Conservation (phyloP, 2,797 vertebrate species). For the Euthynnus affinis region DNA sequence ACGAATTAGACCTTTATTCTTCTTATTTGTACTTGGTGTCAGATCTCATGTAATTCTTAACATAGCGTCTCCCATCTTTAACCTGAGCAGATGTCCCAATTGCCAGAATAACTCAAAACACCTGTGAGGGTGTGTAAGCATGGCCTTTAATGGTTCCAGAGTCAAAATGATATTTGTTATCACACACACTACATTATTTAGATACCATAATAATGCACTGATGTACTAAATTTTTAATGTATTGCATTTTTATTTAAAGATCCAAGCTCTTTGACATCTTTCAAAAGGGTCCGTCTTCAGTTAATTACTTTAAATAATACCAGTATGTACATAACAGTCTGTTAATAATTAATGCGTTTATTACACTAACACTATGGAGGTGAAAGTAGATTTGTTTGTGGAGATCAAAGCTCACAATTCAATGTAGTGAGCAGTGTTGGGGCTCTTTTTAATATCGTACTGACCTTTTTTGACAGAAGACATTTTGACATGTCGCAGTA, state of each 20-base stretch:
- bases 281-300: slow-evolving; percentile 6
- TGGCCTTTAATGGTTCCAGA: slow-evolving; percentile 7
- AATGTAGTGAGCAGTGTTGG: background rate
- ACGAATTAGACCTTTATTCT: background rate
- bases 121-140: background rate
- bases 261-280: background rate
- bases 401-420: too few species aligned
- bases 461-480: too few species aligned
- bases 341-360: slow-evolving; percentile 18
- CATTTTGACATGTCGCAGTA: too few species aligned
- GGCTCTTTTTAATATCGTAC: background rate
- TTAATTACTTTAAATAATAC: slow-evolving; percentile 14
- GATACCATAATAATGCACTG: slow-evolving; percentile 10
- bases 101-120: background rate
- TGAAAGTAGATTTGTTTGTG: slow-evolving; percentile 1
- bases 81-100: background rate
- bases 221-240: slow-evolving; percentile 6
- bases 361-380: slow-evolving; percentile 10
- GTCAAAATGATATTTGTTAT: background rate
- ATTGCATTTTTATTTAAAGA: background rate
- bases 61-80: background rate
- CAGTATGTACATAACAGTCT: too few species aligned
- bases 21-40: slow-evolving; percentile 3
- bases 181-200: slow-evolving; percentile 1
- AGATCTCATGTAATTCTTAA: background rate